Percentiles rank a stretch among this genome's conserved stretches.
These are phyloP conservation scores for Tokudaia muenninki DNA, from an alignment of 2,797 vertebrate genomes.

Conservation along the genomic window DNA sequence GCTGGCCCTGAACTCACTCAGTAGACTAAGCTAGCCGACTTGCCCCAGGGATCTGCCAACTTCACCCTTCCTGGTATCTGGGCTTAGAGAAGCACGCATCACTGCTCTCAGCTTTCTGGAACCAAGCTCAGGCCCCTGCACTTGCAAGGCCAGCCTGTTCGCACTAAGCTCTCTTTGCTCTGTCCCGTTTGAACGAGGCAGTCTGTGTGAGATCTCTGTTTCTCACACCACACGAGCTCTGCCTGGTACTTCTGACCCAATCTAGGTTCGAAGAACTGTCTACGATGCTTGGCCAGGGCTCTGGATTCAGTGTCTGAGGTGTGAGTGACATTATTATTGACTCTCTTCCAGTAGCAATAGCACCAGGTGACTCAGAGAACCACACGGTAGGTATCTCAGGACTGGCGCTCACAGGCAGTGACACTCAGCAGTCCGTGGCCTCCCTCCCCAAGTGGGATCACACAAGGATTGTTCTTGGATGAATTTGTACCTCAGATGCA, in stretches of 20 bases:
- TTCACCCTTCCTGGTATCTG: neutral
- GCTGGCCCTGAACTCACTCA: neutral
- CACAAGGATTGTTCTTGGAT: accelerated
- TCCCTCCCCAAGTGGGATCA: neutral
- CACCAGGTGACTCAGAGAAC: accelerated
- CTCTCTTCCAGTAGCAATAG: neutral
- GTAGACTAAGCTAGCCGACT: neutral
- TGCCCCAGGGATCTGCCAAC: neutral
- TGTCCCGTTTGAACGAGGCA: neutral
- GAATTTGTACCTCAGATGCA: accelerated
- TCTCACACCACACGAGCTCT: neutral
- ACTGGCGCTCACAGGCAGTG: neutral
- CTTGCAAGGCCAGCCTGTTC: neutral
- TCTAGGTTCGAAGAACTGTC: neutral
- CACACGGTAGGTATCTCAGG: neutral
- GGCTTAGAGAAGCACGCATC: neutral
- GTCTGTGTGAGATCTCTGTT: neutral
- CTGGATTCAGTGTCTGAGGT: accelerated
- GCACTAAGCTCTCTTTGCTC: neutral
- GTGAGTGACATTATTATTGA: accelerated
- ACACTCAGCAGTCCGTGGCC: neutral
- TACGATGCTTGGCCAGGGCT: neutral
- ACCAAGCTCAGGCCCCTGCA: neutral
- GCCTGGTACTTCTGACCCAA: accelerated
- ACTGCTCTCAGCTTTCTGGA: neutral